These are phyloP conservation scores for Nycticorax nycticorax DNA, from an alignment of 2,113 vertebrate species.

Conservation along the genomic window DNA sequence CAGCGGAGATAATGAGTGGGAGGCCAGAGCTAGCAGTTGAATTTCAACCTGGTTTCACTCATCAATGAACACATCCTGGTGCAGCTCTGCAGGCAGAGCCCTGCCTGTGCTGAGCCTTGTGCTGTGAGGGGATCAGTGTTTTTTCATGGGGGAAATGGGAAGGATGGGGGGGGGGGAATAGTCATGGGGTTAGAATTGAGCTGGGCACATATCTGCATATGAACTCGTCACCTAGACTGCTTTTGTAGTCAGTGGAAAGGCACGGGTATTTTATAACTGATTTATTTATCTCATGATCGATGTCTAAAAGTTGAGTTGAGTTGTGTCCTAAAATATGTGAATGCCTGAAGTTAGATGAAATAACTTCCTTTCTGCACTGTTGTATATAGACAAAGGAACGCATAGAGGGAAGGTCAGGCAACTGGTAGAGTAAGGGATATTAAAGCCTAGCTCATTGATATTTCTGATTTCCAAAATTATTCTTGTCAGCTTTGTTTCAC, in stretches of 20 bases:
- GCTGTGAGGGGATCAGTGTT: not conserved
- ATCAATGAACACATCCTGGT: not conserved
- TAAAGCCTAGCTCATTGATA: not conserved
- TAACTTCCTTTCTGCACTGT: not conserved
- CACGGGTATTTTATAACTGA: not conserved
- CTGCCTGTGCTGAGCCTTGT: not conserved
- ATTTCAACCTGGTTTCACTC: constrained; percentile 58
- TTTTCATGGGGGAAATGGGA: not conserved
- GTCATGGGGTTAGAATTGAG: not conserved
- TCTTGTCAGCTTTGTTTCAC: not conserved
- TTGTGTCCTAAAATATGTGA: not conserved
- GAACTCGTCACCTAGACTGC: not conserved
- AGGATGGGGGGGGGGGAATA: not conserved
- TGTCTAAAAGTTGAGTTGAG: not conserved
- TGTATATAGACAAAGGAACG: not conserved
- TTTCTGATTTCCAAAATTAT: not conserved
- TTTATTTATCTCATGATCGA: not conserved
- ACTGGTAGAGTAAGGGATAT: not conserved
- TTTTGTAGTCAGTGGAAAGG: not conserved
- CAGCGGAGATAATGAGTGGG: constrained; percentile 30
- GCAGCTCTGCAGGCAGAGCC: not conserved
- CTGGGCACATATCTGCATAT: not conserved
- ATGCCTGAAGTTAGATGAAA: not conserved
- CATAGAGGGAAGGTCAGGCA: accelerated
- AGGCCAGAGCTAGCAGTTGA: constrained; percentile 4